A percentile compares a stretch with the other conserved stretches of the same genome.
Conservation (phyloP, 2,113 vertebrate species). For the Phoenicopterus ruber region DNA sequence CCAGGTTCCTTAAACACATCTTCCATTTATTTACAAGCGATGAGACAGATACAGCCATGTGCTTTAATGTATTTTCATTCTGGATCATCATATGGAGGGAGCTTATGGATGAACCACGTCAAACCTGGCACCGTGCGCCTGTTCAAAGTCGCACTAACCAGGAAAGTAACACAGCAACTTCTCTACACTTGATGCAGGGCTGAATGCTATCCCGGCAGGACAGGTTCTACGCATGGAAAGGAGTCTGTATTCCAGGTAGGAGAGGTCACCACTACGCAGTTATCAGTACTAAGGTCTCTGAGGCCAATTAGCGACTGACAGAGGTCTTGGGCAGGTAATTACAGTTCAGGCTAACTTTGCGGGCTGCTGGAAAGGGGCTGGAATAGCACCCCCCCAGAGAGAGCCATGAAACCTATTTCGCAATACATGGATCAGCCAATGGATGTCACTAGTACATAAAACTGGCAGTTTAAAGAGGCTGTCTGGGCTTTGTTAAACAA, state of each 20-base stretch:
- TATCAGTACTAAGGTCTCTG: background rate
- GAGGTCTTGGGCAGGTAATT: background rate
- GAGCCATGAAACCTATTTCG: background rate
- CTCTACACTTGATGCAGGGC: background rate
- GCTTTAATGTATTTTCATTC: background rate
- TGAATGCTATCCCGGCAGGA: rapidly evolving
- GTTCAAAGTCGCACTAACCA: too few species aligned
- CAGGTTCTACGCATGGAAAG: rapidly evolving
- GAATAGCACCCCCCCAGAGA: background rate
- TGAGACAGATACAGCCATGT: background rate
- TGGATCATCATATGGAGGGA: background rate
- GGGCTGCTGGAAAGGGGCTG: background rate
- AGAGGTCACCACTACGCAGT: background rate
- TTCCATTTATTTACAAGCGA: background rate
- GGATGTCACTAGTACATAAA: constrained; percentile 4
- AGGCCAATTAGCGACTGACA: background rate
- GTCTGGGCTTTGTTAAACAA: background rate
- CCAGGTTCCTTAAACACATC: background rate
- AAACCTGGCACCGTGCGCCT: background rate
- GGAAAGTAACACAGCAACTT: background rate
- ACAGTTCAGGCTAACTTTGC: rapidly evolving
- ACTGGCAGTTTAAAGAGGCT: background rate
- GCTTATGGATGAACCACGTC: background rate
- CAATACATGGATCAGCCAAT: background rate
- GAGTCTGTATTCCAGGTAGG: background rate